These are phyloP conservation scores for Clepsis dumicolana DNA, from an alignment of 2,888 invertebrate species.

Conservation along the genomic window DNA sequence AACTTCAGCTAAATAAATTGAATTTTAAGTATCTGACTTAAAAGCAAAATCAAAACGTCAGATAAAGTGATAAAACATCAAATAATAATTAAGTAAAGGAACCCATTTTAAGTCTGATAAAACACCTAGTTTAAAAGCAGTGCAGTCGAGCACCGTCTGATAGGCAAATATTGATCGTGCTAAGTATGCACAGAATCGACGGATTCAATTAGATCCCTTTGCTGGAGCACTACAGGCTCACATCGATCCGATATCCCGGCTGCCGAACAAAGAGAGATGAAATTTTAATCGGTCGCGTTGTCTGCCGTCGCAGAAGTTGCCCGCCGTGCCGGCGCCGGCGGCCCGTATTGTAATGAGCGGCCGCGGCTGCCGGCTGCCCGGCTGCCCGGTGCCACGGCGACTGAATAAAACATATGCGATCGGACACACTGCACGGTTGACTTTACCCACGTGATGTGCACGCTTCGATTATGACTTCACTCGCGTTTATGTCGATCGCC, in stretches of 20 bases:
- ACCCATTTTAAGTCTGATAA: neutral
- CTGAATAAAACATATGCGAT: constrained; percentile 55
- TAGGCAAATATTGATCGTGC: constrained; percentile 47
- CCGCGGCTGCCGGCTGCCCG: constrained; percentile 53
- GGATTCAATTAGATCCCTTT: constrained; percentile 72
- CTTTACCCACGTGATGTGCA: constrained; percentile 34
- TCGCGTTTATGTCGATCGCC: constrained; percentile 4
- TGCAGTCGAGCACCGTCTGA: constrained; percentile 8
- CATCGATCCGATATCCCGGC: constrained; percentile 77
- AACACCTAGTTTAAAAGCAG: neutral
- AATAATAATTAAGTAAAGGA: neutral
- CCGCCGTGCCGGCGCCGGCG: constrained; percentile 65
- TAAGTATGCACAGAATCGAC: constrained; percentile 56
- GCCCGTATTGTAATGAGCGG: constrained; percentile 72
- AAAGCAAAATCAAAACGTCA: too few relatives aligned
- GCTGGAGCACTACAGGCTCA: constrained; percentile 68
- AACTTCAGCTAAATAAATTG: too few relatives aligned
- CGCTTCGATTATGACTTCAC: constrained; percentile 31
- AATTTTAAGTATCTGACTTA: too few relatives aligned
- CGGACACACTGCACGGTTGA: constrained; percentile 36
- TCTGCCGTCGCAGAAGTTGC: constrained; percentile 72
- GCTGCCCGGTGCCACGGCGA: constrained; percentile 40
- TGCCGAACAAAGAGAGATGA: constrained; percentile 80
- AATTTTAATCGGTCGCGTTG: constrained; percentile 82
- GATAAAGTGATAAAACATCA: neutral